These are phyloP conservation scores for Phalacrocorax pelagicus DNA, from an alignment of 2,113 vertebrate genomes.

Conservation along the genomic window DNA sequence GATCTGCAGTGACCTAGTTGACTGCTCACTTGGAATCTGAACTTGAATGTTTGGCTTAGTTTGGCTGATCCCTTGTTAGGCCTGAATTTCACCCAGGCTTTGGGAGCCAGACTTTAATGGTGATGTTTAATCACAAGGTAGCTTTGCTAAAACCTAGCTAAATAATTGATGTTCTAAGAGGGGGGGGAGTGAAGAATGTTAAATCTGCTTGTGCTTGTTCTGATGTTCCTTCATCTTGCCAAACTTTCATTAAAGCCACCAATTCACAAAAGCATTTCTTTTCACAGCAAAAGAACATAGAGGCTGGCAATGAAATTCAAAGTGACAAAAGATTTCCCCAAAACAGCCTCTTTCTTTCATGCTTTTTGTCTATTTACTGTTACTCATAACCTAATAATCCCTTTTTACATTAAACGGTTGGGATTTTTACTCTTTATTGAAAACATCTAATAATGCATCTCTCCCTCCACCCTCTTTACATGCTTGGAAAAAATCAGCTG, in stretches of 20 bases:
- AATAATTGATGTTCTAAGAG: constrained; percentile 68
- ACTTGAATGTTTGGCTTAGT: not conserved
- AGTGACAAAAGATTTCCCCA: not conserved
- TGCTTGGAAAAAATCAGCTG: not conserved
- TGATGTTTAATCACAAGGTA: constrained; percentile 73
- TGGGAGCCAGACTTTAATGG: constrained; percentile 27
- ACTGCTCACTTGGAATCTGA: constrained; percentile 19
- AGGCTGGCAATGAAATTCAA: not conserved
- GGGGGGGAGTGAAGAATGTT: constrained; percentile 66
- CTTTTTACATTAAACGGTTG: not conserved
- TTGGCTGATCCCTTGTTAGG: not conserved
- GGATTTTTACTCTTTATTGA: not conserved
- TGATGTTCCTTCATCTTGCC: not conserved
- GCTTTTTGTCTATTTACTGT: not conserved
- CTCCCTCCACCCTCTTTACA: not conserved
- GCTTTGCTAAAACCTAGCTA: constrained; percentile 70
- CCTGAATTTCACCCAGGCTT: constrained; percentile 20
- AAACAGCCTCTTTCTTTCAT: not conserved
- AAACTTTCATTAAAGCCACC: not conserved
- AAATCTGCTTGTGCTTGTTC: constrained; percentile 32
- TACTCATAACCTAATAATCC: not conserved
- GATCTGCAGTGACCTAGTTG: constrained; percentile 12
- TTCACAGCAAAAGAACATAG: not conserved
- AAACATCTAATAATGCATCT: not conserved
- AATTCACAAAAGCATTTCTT: not conserved